Evolutionary conservation across 2,888 invertebrate genomes (phyloP), one percentile per base, ranked within the genome.

Genomic region (Clitarchus hookeri): DNA sequence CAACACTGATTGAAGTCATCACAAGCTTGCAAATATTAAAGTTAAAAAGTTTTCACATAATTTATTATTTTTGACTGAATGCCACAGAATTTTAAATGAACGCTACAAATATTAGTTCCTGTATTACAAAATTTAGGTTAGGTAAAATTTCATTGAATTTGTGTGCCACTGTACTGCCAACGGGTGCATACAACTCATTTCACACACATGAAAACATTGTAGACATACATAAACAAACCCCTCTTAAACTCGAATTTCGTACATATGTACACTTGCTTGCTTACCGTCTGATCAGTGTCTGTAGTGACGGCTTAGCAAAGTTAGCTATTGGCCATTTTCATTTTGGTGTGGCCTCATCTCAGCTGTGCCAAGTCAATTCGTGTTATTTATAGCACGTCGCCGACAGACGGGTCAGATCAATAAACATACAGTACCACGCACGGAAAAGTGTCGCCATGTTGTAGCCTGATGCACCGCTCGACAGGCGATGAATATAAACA

Each of bases 291-390:
- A 4, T 23, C n/a, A 65, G n/a, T n/a, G 65, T 65, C n/a, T 19
- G 65, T 12, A 19, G n/a, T n/a, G n/a, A 23, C 19, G n/a, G 16
- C 65, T 65, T 0, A 65, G 13, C 16, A 6, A 65, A n/a, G 19
- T 6, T 65, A 65, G 8, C 19, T n/a, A 3, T 65, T n/a, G n/a
- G 65, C 23, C 23, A n/a, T n/a, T n/a, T 65, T 65, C 65, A 65
- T 65, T 23, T 65, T 23, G 65, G 13, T n/a, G 65, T 65, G 12
- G 65, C 65, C 23, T 65, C 19, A 65, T 65, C 1, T 65, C 65
- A 23, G 65, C 65, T 65, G 65, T 65, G 65, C 65, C 65, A 65
- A 65, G 65, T n/a, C 65, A 65, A 65, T 65, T 23, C 65, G 65
- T 65, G 65, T 65, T 65, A 65, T 65, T 65, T 65, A 65, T 65